Base-by-base conservation (phyloP, 1,140 invertebrate species). In the Drosophila insularis region DNA sequence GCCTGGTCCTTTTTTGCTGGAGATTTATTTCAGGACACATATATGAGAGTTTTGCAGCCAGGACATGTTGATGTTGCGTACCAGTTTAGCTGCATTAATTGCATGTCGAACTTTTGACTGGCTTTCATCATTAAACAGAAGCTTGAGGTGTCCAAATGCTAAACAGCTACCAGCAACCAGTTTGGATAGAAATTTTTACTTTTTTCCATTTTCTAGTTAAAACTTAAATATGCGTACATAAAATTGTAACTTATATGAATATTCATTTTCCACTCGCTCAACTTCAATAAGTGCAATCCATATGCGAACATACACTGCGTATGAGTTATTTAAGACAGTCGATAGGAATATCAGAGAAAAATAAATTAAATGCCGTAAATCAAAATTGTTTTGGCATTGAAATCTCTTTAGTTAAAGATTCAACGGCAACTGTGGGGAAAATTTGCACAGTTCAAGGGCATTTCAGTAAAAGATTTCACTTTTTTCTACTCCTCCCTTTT, bases 51-150 rank as follows among this genome's bases (percentile, higher is more conserved):
- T 35, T 43, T 35, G 27, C 43, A 37, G 23, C 43, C 72, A 63
- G 40, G 62, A 53, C 71, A 70, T 68, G 60, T 53, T 61, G 64
- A 68, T 53, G 73, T 35, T 63, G 35, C 37, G 23, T 62, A 50
- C 43, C 32, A 74, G 67, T 63, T 74, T 62, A 77, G 43, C 43
- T 54, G 64, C 75, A 64, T 84, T 72, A 86, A 71, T 84, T 84
- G 72, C 78, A 61, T 71, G 80, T 64, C 81, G 63, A 85, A 80
- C 72, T 84, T 50, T 84, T 84, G 59, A 79, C 68, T 84, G 80
- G 68, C 73, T 85, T 82, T 27, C 78, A 68, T 77, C 72, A 68
- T 68, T 63, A 59, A 81, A 75, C 60, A 43, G 31, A 10, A 32
- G 62, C 10, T 50, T 50, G 43, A 50, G 43, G 43, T 50, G 43